Evolutionary conservation across 1,140 invertebrate species (phyloP), one percentile per base, ranked within the genome.

Genomic region (Aphaenogaster floridana): DNA sequence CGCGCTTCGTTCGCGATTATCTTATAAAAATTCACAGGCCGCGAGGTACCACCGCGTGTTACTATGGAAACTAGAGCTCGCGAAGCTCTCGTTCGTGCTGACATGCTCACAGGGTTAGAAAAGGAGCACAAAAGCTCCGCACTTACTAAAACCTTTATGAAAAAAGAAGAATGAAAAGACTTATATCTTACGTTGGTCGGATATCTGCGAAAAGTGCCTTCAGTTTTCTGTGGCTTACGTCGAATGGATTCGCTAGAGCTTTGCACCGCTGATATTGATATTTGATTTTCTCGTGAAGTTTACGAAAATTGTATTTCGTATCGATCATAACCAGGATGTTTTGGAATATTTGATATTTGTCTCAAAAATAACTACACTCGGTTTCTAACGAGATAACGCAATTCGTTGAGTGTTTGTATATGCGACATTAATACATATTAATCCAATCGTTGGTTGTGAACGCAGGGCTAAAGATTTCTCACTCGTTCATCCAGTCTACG

Each of bases 11-110:
- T 34, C 45, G 36, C 50, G 61, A 72, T 90, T 61, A 66, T 90
- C 83, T 87, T 50, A 50, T 86, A 77, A 85, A 90, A 86, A 88
- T 91, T 88, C 86, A 88, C 89, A 66, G 72, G 74, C 72, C 74
- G 83, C 77, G 42, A 87, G 50, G 68, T 86, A 78, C 69, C 28
- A 36, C 34, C 11, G 57, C 59, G 76, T 88, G 87, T 88, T 88
- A 88, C 87, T 86, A 86, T 88, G 87, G 76, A 77, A 86, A 88
- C 87, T 88, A 66, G 52, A 86, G 72, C 64, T 71, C 66, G 48
- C 78, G 34, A 42, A 61, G 64, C 69, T 78, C 66, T 86, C 80
- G 80, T 71, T 76, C 52, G 71, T 68, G 71, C 71, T 69, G 71
- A 88, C 86, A 78, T 86, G 63, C 50, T 68, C 52, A 11, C 39